Conservation (phyloP, 1,140 invertebrate genomes). For the Pseudobourletiella spinata region DNA sequence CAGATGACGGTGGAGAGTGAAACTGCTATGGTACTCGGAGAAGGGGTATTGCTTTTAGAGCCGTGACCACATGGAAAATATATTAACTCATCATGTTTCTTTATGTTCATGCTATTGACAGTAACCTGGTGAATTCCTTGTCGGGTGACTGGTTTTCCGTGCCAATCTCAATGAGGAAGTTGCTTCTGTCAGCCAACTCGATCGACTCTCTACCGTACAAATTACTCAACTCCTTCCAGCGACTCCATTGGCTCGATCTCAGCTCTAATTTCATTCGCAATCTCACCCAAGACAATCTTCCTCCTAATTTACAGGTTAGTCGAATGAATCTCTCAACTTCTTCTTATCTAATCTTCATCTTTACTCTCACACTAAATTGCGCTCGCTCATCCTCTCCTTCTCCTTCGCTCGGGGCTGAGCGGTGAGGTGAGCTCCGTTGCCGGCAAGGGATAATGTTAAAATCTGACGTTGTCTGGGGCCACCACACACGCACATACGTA, state of each 20-base stretch:
- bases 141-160: slow-evolving; percentile 34
- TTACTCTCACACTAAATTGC: slow-evolving; percentile 1
- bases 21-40: too few species aligned
- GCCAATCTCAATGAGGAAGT: slow-evolving; percentile 25
- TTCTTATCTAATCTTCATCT: slow-evolving; percentile 1
- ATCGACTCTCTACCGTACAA: slow-evolving; percentile 29
- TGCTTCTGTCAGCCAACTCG: slow-evolving; percentile 29
- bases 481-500: too few species aligned
- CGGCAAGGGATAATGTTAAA: too few species aligned
- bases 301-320: slow-evolving; percentile 34
- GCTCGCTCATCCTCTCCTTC: neutral
- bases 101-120: slow-evolving; percentile 10
- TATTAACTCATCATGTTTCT: too few species aligned
- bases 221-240: slow-evolving; percentile 25
- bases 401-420: neutral
- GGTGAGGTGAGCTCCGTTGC: too few species aligned
- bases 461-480: too few species aligned
- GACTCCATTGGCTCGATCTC: slow-evolving; percentile 35
- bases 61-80: too few species aligned
- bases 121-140: slow-evolving; percentile 32
- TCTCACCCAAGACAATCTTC: slow-evolving; percentile 28
- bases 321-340: slow-evolving; percentile 4
- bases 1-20: too few species aligned
- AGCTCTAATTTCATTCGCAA: slow-evolving; percentile 35
- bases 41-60: too few species aligned